Evolutionary conservation across 2,113 vertebrate species (phyloP), one percentile per base, ranked within the genome.

Genomic region (Echinops telfairi): DNA sequence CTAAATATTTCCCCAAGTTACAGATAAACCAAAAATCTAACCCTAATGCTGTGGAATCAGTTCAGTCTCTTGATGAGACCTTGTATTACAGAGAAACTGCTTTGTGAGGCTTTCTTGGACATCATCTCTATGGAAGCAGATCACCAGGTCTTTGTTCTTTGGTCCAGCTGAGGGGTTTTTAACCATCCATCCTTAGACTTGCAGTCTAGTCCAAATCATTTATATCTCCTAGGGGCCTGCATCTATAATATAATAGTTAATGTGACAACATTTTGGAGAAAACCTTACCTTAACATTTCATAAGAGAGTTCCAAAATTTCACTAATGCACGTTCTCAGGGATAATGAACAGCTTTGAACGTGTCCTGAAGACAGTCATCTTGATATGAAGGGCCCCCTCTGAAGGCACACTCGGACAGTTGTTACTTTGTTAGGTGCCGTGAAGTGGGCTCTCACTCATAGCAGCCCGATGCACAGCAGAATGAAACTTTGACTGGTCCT

Each of bases 211-310:
- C 25, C 10, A 68, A 68, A 29, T 7, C 64, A 68, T 29, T 68
- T 68, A 31, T 14, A 17, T 7, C 27, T 29, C 10, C 64, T 68
- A 29, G 27, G 64, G 27, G 29, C 25, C 27, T 68, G 15, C 12
- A 66, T 19, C 12, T 78, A 6, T 82, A 25, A 73, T 14, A 81
- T 40, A 78, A 36, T 60, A 84, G 22, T 43, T 76, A 27, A 7
- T 83, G 16, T 71, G 87, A 87, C 5, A 9, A 83, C 16, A 20
- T 80, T 80, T 94, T 85, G 71, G 29, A 95, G 27, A 11, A 29
- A 68, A 68, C 29, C 7, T 58, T 77, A 58, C 81, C 22, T 62
- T 92, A 86, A 89, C 29, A 25, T 53, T 82, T 68, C 3, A 89
- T n/a, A 80, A 84, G 10, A 60, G 79, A 79, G 38, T 81, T 81